Evolutionary conservation across 2,113 vertebrate species (phyloP).

Genomic region (Leptobrachium leishanense): DNA sequence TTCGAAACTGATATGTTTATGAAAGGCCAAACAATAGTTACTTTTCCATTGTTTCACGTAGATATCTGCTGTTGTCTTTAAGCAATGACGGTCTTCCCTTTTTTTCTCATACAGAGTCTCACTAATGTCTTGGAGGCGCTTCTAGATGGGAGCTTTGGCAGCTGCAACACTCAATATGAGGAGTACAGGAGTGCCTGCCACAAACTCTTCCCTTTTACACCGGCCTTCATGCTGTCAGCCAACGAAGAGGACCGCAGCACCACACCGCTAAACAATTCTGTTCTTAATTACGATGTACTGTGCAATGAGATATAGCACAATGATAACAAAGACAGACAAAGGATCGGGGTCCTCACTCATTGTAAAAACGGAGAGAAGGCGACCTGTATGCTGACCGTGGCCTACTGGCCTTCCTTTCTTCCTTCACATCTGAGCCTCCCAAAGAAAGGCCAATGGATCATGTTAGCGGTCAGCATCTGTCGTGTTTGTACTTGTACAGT

Average conservation of each 20-base stretch:
- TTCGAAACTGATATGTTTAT: too few species aligned
- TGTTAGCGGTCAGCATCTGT: constrained; percentile 57
- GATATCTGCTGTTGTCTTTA: background rate
- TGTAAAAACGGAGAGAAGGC: constrained; percentile 60
- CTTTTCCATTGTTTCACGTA: too few species aligned
- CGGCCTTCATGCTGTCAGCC: constrained; percentile 67
- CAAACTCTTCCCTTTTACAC: constrained; percentile 67
- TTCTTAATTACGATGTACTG: constrained; percentile 62
- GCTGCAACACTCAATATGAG: constrained; percentile 65
- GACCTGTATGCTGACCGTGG: constrained; percentile 53
- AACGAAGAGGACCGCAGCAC: constrained; percentile 56
- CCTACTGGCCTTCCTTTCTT: constrained; percentile 54
- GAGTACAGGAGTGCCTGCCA: constrained; percentile 71
- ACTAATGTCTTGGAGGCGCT: constrained; percentile 52
- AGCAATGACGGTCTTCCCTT: background rate
- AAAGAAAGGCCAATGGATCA: constrained; percentile 63
- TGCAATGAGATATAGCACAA: constrained; percentile 65
- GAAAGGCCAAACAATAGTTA: too few species aligned
- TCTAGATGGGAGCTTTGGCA: constrained; percentile 72
- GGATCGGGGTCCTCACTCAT: constrained; percentile 48
- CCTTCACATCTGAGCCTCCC: constrained; percentile 40
- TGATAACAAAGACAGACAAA: background rate
- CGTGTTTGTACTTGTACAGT: constrained; percentile 69
- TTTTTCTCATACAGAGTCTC: constrained; percentile 22
- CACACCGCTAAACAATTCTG: constrained; percentile 56